Conservation (phyloP, 2,888 invertebrate genomes). For the Mechanitis mazaeus region DNA sequence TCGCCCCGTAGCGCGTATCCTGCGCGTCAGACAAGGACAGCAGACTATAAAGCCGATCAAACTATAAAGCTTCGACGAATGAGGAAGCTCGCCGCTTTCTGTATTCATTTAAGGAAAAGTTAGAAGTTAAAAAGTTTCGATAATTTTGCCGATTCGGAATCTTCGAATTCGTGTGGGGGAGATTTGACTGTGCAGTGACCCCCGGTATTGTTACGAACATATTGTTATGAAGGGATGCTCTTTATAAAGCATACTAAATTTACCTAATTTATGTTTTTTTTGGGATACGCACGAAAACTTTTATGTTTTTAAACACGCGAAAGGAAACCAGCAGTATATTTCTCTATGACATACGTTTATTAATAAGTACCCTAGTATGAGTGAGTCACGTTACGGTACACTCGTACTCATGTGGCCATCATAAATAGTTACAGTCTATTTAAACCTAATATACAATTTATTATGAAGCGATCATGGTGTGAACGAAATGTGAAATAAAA, state of each 20-base stretch:
- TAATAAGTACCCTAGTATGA: conserved; percentile 56
- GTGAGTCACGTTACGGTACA: conserved; percentile 51
- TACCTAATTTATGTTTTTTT: conserved; percentile 74
- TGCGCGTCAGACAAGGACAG: conserved; percentile 53
- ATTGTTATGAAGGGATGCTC: conserved; percentile 73
- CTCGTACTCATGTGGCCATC: conserved; percentile 37
- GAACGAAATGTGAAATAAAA: conserved; percentile 17
- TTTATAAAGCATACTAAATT: conserved; percentile 67
- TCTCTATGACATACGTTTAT: conserved; percentile 57
- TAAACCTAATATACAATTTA: conserved; percentile 43
- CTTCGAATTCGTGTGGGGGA: conserved; percentile 59
- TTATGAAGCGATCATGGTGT: conserved; percentile 32
- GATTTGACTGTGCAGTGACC: conserved; percentile 66
- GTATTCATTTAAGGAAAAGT: conserved; percentile 64
- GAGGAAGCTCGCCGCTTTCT: conserved; percentile 52
- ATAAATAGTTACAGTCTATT: conserved; percentile 58
- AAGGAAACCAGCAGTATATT: conserved; percentile 68
- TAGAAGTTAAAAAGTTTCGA: conserved; percentile 74
- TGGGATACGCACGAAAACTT: conserved; percentile 73
- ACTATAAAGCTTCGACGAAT: conserved; percentile 52
- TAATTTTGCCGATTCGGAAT: conserved; percentile 64
- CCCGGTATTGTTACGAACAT: conserved; percentile 68
- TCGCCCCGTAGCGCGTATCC: conserved; percentile 38
- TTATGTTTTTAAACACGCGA: conserved; percentile 71
- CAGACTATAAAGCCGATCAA: conserved; percentile 36